Percentiles rank a stretch among this genome's conserved stretches.
These are phyloP conservation scores for Dipodomys stephensi DNA, from an alignment of 2,113 vertebrate species.

Conservation along the genomic window DNA sequence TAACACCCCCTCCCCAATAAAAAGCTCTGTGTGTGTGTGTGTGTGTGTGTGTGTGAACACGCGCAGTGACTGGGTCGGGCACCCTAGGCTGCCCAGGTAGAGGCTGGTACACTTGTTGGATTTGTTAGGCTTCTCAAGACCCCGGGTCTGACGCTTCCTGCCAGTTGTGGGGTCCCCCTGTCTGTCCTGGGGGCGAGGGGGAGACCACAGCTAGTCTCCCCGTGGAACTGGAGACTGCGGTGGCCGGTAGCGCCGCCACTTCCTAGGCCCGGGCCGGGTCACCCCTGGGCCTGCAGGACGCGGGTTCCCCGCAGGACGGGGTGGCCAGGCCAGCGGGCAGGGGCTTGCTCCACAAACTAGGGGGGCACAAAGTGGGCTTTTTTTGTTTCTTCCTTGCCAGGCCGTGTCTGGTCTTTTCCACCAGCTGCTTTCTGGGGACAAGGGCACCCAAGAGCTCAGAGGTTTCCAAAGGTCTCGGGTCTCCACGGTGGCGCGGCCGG, in stretches of 20 bases:
- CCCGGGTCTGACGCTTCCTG: neutral
- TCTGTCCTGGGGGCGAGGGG: neutral
- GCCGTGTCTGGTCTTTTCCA: neutral
- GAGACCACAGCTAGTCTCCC: neutral
- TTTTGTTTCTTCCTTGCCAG: neutral
- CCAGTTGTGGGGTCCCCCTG: neutral
- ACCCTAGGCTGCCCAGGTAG: neutral
- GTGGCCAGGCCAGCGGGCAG: neutral
- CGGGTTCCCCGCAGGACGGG: neutral
- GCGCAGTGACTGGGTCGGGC: conserved; percentile 49
- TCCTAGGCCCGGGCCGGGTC: neutral
- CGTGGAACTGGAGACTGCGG: neutral
- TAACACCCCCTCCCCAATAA: conserved; percentile 64
- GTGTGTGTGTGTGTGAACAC: neutral
- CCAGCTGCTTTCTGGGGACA: neutral
- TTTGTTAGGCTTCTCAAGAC: conserved; percentile 27
- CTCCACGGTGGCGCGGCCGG: no score
- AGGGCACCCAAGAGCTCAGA: neutral
- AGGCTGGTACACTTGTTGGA: neutral
- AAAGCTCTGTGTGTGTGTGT: conserved; percentile 45
- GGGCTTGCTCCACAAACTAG: neutral
- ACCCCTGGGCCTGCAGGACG: neutral
- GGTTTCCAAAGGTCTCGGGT: no score
- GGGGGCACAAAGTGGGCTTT: neutral
- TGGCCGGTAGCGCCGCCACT: neutral